These are phyloP conservation scores for Diadema setosum DNA, from an alignment of 35 echinoderm and acorn worm genomes.

Conservation along the genomic window DNA sequence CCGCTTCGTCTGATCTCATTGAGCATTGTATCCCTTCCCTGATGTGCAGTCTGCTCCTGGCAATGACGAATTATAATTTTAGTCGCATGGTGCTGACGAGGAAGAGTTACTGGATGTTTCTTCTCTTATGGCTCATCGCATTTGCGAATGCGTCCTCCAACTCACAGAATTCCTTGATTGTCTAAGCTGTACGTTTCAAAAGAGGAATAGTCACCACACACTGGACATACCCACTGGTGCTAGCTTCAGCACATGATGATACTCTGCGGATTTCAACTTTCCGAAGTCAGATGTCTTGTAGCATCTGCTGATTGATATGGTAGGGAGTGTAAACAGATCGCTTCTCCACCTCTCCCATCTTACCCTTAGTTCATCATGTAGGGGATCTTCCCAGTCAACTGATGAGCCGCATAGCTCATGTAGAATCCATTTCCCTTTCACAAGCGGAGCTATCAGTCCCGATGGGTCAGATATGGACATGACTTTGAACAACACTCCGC, in stretches of 20 bases:
- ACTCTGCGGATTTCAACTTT: slow-evolving; percentile 6
- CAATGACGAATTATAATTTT: slow-evolving; percentile 50
- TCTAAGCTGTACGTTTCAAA: slow-evolving; percentile 64
- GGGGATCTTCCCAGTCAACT: slow-evolving; percentile 43
- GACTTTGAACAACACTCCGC: slow-evolving; percentile 37
- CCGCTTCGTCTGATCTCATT: slow-evolving; percentile 46
- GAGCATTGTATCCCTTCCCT: slow-evolving; percentile 52
- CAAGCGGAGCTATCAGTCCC: slow-evolving; percentile 26
- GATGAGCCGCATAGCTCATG: slow-evolving; percentile 33
- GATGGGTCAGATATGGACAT: slow-evolving; percentile 23
- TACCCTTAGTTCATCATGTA: slow-evolving; percentile 1
- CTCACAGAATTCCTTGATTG: slow-evolving; percentile 46
- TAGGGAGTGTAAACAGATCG: slow-evolving; percentile 18
- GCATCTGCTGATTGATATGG: slow-evolving; percentile 4
- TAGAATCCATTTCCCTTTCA: slow-evolving; percentile 3
- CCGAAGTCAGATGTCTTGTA: neutral
- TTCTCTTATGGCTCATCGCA: neutral
- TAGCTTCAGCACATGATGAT: slow-evolving; percentile 39
- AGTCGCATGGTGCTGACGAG: neutral
- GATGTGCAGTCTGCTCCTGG: slow-evolving; percentile 50
- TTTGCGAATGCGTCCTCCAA: slow-evolving; percentile 62
- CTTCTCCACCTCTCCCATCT: slow-evolving; percentile 53
- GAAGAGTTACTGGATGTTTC: slow-evolving; percentile 68
- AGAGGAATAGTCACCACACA: too few relatives aligned
- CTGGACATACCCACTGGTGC: slow-evolving; percentile 36